Evolutionary conservation across 2,113 vertebrate species (phyloP).

Genomic region (Saimiri boliviensis): DNA sequence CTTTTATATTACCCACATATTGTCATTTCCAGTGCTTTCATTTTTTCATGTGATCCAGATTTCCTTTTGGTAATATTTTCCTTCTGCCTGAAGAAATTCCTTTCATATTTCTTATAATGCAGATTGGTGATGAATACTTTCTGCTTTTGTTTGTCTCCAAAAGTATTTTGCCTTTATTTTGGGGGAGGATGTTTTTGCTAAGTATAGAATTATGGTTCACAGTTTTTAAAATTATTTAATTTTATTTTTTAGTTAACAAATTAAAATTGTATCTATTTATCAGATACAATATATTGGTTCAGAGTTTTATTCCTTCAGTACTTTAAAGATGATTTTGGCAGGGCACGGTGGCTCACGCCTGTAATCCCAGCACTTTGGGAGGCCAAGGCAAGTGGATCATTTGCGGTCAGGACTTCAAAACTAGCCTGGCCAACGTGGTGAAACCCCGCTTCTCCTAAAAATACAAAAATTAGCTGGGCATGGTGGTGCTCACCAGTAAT

Average conservation of each 20-base stretch:
- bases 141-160: neutral
- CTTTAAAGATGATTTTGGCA: neutral
- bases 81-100: neutral
- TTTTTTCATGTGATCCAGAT: slow-evolving; percentile 5
- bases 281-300: neutral
- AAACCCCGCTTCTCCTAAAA: too few species aligned
- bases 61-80: slow-evolving; percentile 41
- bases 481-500: too few species aligned
- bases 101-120: slow-evolving; percentile 1
- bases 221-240: neutral
- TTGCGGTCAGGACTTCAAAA: too few species aligned
- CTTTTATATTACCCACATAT: neutral
- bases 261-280: neutral
- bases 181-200: neutral
- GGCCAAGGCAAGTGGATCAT: too few species aligned
- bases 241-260: neutral
- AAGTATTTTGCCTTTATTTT: neutral
- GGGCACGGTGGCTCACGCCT: too few species aligned
- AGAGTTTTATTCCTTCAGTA: neutral
- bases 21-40: neutral
- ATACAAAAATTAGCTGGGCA: too few species aligned
- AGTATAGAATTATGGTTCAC: neutral
- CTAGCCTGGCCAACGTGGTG: too few species aligned
- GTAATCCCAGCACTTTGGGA: too few species aligned
- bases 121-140: neutral